Base-by-base conservation (phyloP, 2,888 invertebrate genomes). In the Amphipyra berbera region DNA sequence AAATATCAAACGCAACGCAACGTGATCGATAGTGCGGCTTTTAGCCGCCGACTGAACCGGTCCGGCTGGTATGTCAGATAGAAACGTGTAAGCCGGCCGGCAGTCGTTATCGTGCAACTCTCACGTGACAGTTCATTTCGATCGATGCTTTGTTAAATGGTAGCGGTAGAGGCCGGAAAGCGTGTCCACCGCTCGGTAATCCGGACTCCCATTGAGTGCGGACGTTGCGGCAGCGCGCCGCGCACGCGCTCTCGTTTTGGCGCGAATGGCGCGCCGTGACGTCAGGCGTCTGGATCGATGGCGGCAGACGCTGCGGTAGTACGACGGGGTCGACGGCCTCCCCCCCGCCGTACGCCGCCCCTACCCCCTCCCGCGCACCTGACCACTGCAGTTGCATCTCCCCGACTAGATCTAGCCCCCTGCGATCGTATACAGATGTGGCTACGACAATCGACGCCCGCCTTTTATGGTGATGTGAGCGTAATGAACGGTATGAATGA, bases 201-300 rank as follows among this genome's bases (percentile, higher is more conserved):
- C 90, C 88, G 84, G 85, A 87, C 86, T 89, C 92, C n/a, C 91
- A 94, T 92, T 93, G 93, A 95, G 92, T 90, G 91, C 88, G 90
- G 91, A 90, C 92, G 92, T 88, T 92, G 94, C 92, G 91, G 93
- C 90, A 90, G 82, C 89, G 86, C 82, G 85, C 72, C 91, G 91
- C 94, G 93, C 95, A 93, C 85, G 93, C 94, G 93, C 91, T 88
- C 88, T 92, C 88, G 90, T 94, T 95, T 95, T 95, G 95, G 95
- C 95, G 95, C 95, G 95, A 95, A 95, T 91, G 88, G 88, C 92
- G 92, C 89, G 90, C 89, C 88, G 90, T 94, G 95, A 94, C 95
- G 95, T 93, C 94, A 95, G 90, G 89, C 93, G 93, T 91, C 94
- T 90, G 94, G 95, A 95, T 95, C 95, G 95, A 95, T 95, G 94